These are phyloP conservation scores for Apostichopus parvimensis DNA, from an alignment of 35 echinoderm and acorn worm species.

Conservation along the genomic window DNA sequence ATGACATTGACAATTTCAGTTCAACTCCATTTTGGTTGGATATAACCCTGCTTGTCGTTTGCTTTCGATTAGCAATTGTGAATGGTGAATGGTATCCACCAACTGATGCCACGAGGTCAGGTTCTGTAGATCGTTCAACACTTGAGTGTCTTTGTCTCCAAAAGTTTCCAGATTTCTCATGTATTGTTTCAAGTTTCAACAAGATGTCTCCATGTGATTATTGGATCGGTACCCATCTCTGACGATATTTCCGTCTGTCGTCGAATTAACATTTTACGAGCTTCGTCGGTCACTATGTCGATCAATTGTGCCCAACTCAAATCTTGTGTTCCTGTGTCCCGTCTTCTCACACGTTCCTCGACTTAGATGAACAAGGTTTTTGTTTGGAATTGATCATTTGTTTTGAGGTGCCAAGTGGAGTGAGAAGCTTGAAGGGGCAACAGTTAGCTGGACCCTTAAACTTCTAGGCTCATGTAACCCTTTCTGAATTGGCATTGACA, in stretches of 20 bases:
- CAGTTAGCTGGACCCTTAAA: neutral
- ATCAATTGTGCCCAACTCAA: conserved; percentile 46
- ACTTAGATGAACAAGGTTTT: neutral
- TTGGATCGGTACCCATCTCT: conserved; percentile 41
- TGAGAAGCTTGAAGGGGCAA: neutral
- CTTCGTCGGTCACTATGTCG: conserved; percentile 23
- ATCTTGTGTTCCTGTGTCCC: conserved; percentile 43
- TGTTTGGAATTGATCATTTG: neutral
- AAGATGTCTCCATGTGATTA: conserved; percentile 31
- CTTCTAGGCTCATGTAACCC: no score
- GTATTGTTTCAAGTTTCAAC: conserved; percentile 45
- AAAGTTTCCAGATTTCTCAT: conserved; percentile 38
- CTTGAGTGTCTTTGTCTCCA: conserved; percentile 27
- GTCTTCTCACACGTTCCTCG: conserved; percentile 23
- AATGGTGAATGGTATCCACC: neutral
- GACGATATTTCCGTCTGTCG: neutral
- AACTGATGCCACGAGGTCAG: conserved; percentile 21
- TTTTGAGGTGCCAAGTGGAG: neutral
- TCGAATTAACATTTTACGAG: conserved; percentile 23
- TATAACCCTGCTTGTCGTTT: neutral
- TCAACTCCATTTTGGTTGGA: conserved; percentile 39
- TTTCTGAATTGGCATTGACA: no score
- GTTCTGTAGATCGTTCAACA: neutral
- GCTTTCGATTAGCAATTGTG: neutral
- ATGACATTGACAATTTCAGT: conserved; percentile 31